A percentile compares a stretch with the other conserved stretches of the same genome.
phyloP scores from a whole-genome alignment of 2,888 invertebrate species.

The Piscicola geometra region DNA sequence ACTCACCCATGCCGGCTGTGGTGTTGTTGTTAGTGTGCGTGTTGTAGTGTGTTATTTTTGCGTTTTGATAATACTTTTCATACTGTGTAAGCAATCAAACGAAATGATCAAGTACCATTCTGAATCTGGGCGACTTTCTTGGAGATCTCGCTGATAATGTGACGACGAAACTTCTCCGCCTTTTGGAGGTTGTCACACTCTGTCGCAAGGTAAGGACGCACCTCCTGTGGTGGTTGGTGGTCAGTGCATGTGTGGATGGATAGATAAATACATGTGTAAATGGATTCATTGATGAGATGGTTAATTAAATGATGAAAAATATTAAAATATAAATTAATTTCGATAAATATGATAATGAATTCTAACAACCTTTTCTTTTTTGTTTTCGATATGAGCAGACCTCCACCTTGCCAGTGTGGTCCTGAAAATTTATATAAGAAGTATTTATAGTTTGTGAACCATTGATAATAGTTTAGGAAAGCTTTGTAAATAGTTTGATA shows the following conservation, averaged over 20 bases:
- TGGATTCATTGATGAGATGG: neutral
- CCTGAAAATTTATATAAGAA: too few species aligned
- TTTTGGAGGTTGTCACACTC: constrained; percentile 86
- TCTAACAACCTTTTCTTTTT: constrained; percentile 40
- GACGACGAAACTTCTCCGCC: constrained; percentile 91
- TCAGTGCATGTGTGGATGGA: too few species aligned
- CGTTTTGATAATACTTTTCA: too few species aligned
- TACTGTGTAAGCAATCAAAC: too few species aligned
- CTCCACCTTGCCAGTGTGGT: constrained; percentile 97
- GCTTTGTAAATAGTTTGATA: too few species aligned
- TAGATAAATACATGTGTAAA: neutral
- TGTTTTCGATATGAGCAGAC: constrained; percentile 62
- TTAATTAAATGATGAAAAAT: too few species aligned
- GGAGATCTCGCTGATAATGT: constrained; percentile 93
- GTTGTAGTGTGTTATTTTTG: neutral
- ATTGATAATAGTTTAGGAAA: too few species aligned
- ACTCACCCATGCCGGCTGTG: constrained; percentile 93
- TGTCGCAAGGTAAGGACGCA: constrained; percentile 87
- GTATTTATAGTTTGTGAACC: too few species aligned
- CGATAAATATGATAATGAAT: too few species aligned
- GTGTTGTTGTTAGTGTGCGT: neutral
- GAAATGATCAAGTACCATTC: constrained; percentile 69
- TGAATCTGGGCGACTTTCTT: constrained; percentile 98
- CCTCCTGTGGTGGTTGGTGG: constrained; percentile 59
- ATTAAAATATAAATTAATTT: too few species aligned